Evolutionary conservation across 2,888 invertebrate species (phyloP).

Genomic region (Crocallis elinguaria): DNA sequence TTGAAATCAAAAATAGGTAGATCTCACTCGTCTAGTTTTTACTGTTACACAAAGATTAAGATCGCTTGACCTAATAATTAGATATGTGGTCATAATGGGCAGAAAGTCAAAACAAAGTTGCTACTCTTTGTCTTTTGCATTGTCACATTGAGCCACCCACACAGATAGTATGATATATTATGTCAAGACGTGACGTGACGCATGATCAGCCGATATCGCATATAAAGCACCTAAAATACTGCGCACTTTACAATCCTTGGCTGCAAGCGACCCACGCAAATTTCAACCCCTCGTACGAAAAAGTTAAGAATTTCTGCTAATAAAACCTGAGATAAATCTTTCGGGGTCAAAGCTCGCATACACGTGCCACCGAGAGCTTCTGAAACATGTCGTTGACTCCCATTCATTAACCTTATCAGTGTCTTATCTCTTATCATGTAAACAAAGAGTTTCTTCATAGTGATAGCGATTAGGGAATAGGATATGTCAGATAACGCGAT

Average conservation of each 20-base stretch:
- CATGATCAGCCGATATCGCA: no score
- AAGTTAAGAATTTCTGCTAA: neutral
- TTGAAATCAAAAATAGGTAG: no score
- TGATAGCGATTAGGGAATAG: slow-evolving; percentile 23
- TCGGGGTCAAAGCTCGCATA: slow-evolving; percentile 14
- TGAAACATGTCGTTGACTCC: slow-evolving; percentile 35
- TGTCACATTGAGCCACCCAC: neutral
- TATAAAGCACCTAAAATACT: no score
- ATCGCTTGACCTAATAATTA: neutral
- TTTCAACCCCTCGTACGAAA: no score
- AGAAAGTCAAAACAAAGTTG: neutral
- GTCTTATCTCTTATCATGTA: slow-evolving; percentile 31
- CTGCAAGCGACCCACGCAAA: no score
- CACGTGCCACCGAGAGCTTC: slow-evolving; percentile 28
- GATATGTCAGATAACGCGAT: slow-evolving; percentile 24
- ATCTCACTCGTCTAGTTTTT: no score
- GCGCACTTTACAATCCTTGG: no score
- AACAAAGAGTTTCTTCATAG: slow-evolving; percentile 39
- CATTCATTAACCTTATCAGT: slow-evolving; percentile 29
- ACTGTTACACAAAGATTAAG: no score
- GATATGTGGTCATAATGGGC: neutral
- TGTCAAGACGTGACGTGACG: no score
- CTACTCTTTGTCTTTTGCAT: neutral
- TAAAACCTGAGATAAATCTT: neutral
- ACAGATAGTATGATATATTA: neutral